Conservation (phyloP, 2,113 vertebrate genomes). For the Ammodytes dubius region DNA sequence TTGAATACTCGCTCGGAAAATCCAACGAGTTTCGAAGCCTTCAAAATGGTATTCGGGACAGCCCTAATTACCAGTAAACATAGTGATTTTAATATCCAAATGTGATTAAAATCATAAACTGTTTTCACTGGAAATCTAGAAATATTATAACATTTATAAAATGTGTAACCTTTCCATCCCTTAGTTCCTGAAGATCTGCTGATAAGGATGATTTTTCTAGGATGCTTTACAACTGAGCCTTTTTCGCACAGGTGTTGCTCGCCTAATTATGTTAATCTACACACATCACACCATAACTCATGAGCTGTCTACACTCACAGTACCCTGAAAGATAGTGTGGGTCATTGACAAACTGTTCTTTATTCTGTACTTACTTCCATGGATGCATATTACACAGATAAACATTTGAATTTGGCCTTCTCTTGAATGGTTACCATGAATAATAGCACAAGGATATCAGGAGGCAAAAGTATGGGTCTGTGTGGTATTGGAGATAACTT, state of each 20-base stretch:
- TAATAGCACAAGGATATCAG: not conserved
- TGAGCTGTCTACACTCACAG: conserved; percentile 5
- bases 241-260: conserved; percentile 6
- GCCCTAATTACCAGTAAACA: not conserved
- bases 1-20: no score
- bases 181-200: not conserved
- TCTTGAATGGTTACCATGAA: not conserved
- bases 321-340: not conserved
- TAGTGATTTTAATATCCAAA: not conserved
- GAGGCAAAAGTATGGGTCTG: no score
- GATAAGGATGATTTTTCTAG: conserved; percentile 1
- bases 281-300: not conserved
- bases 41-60: no score
- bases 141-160: not conserved
- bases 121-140: not conserved
- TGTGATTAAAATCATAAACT: not conserved
- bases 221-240: not conserved
- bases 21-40: no score
- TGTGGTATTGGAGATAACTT: not conserved
- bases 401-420: not conserved
- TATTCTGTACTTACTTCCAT: not conserved
- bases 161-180: conserved; percentile 1
- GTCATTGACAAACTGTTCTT: not conserved
- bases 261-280: conserved; percentile 33
- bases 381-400: not conserved